Evolutionary conservation across 2,888 invertebrate species (phyloP), one percentile per base, ranked within the genome.

Genomic region (Torymus tubicola): DNA sequence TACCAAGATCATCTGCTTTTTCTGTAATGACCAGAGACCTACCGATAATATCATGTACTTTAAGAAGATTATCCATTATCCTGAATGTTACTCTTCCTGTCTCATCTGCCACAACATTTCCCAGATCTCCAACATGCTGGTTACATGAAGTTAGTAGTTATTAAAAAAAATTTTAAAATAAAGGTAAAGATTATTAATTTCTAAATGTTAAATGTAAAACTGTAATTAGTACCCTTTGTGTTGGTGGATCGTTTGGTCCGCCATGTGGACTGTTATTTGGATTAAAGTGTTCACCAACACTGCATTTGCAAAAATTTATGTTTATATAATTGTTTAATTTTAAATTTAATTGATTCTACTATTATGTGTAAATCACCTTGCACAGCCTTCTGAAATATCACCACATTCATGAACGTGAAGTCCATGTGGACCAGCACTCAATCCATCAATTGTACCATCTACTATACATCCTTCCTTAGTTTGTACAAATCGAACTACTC

Each of bases 361-460:
- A 18, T 24, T 14, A 58, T 58, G 63, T 24, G n/a, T 70, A 16
- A 16, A 50, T 50, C 87, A 93, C 93, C 92, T 93, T 31, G 91
- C 87, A 88, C 93, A 93, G 82, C 94, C 95, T 85, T 92, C 85
- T 0, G 95, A 95, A 69, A 96, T 91, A 90, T 96, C 96, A 0
- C 96, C 96, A 87, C 93, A 93, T 90, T 96, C 95, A 86, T 96
- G 95, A 60, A 96, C 91, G 83, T 92, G 92, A 61, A 95, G 87
- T 3, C 92, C 92, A 87, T 94, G 93, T 21, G 82, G 90, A 83
- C 95, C 96, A 53, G 93, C 93, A 0, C 91, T 85, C 64, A 98
- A 91, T 0, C 96, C 96, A 91, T 97, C 97, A 2, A 98, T 91
- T 2, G 96, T 95, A 0, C 97, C 97, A 88, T 98, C 98, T 2